Evolutionary conservation across 2,797 vertebrate species (phyloP).

Genomic region (Brachyrhaphis roseni): DNA sequence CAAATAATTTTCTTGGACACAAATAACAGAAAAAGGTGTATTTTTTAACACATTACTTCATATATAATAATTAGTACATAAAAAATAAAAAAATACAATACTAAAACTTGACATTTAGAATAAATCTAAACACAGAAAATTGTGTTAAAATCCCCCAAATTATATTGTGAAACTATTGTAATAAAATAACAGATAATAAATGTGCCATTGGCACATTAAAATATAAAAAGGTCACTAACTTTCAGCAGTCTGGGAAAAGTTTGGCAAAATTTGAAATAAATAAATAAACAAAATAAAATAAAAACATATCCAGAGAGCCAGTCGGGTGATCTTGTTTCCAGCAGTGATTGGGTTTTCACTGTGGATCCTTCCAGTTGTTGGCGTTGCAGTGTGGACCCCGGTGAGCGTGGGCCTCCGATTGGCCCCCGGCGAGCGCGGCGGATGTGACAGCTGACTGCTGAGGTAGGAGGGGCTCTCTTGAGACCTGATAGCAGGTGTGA

Average conservation of each 20-base stretch:
- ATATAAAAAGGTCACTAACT: neutral
- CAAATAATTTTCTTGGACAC: neutral
- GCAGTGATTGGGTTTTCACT: slow-evolving; percentile 26
- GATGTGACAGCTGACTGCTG: slow-evolving; percentile 58
- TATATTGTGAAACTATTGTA: neutral
- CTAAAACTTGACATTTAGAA: neutral
- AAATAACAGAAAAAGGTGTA: neutral
- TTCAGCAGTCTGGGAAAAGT: neutral
- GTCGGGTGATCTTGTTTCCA: neutral
- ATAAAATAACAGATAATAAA: neutral
- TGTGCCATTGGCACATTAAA: neutral
- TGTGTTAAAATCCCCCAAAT: neutral
- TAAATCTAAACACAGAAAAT: neutral
- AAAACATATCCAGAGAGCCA: neutral
- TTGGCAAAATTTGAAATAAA: neutral
- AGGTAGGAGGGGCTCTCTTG: slow-evolving; percentile 60
- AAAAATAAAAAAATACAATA: neutral
- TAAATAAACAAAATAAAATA: neutral
- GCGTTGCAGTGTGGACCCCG: slow-evolving; percentile 28
- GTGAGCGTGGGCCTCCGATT: no score
- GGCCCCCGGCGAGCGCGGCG: slow-evolving; percentile 23
- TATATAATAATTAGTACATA: neutral
- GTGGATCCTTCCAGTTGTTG: slow-evolving; percentile 38
- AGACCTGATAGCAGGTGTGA: slow-evolving; percentile 68
- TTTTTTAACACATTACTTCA: neutral